Evolutionary conservation across 64 coral and sea anemone genomes (phyloP).

Genomic region (Orbicella faveolata): DNA sequence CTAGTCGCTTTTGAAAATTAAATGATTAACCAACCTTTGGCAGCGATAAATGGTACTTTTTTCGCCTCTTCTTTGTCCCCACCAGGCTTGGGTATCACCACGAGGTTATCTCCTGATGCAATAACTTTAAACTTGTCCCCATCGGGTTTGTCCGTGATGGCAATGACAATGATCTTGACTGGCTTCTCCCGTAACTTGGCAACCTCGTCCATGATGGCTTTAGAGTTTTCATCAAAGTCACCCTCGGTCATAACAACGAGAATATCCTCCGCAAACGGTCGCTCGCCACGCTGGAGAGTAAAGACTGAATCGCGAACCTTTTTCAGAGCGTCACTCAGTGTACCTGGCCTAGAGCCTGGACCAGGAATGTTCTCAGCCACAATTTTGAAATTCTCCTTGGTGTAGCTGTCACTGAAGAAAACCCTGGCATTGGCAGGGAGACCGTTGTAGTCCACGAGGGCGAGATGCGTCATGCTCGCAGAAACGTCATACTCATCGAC

Average conservation of each 20-base stretch:
- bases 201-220: constrained; percentile 46
- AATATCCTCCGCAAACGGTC: constrained; percentile 66
- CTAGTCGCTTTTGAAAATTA: no score
- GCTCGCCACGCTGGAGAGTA: constrained; percentile 46
- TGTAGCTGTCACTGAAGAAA: constrained; percentile 53
- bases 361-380: background rate
- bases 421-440: constrained; percentile 35
- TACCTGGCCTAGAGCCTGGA: background rate
- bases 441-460: constrained; percentile 88
- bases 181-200: constrained; percentile 51
- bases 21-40: constrained; percentile 54
- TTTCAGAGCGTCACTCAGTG: background rate
- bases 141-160: constrained; percentile 24
- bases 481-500: constrained; percentile 59
- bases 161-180: constrained; percentile 74
- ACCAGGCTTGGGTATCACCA: constrained; percentile 34
- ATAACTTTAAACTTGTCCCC: constrained; percentile 45
- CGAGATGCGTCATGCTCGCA: constrained; percentile 41
- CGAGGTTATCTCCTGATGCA: constrained; percentile 76
- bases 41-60: constrained; percentile 34
- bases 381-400: constrained; percentile 45
- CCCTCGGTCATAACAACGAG: constrained; percentile 65
- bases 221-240: constrained; percentile 35
- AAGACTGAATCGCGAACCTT: constrained; percentile 75
- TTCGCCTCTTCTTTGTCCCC: constrained; percentile 9